These are phyloP conservation scores for Brachyalestes nurse DNA, from an alignment of 2,797 vertebrate species.

Conservation along the genomic window DNA sequence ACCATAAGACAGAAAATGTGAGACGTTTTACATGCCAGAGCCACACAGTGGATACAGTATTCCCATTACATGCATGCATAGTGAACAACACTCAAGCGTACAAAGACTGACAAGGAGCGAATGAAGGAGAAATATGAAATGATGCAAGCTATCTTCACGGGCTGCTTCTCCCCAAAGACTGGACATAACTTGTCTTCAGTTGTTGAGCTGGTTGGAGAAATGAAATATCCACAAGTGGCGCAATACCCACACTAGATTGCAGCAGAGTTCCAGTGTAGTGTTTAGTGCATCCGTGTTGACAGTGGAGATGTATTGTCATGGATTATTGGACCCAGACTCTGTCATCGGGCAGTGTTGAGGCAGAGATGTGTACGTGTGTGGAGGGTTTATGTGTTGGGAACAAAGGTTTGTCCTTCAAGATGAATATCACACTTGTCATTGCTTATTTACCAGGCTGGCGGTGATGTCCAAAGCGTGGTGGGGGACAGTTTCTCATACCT, in stretches of 20 bases:
- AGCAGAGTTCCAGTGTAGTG: constrained; percentile 8
- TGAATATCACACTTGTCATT: constrained; percentile 32
- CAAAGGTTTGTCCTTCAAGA: constrained; percentile 20
- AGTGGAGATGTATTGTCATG: constrained; percentile 1
- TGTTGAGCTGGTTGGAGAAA: constrained; percentile 6
- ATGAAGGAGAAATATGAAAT: constrained; percentile 42
- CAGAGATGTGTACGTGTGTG: constrained; percentile 1
- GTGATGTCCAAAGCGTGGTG: not conserved
- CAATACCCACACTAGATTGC: constrained; percentile 20
- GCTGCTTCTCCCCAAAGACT: constrained; percentile 19
- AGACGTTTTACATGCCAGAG: constrained; percentile 24
- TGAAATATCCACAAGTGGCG: constrained; percentile 13
- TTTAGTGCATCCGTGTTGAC: constrained; percentile 3
- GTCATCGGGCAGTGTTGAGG: not conserved
- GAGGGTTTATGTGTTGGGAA: constrained; percentile 10
- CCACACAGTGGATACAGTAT: constrained; percentile 22
- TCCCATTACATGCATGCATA: constrained; percentile 23
- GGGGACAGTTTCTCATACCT: constrained; percentile 2
- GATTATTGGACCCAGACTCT: not conserved
- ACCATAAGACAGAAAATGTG: constrained; percentile 29
- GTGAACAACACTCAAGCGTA: constrained; percentile 7
- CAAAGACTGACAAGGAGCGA: constrained; percentile 31
- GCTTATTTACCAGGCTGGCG: not conserved
- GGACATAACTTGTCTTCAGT: constrained; percentile 9
- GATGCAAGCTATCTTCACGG: constrained; percentile 32